phyloP scores from a whole-genome alignment of 1,140 invertebrate species.

The Bombus pascuorum region DNA sequence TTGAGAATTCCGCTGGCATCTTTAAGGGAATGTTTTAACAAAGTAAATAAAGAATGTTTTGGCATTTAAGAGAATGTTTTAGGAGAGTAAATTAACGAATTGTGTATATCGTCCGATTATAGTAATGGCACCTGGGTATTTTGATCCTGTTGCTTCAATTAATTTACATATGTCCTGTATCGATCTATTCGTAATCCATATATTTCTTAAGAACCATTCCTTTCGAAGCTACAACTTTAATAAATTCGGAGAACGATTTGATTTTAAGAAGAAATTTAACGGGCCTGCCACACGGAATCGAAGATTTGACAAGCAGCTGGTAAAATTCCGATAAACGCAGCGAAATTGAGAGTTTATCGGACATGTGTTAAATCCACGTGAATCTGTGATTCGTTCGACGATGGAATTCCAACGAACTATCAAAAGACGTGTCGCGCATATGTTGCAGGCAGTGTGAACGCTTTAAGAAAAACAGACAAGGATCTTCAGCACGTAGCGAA shows the following conservation, averaged over 20 bases:
- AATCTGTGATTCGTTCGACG: neutral
- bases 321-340: neutral
- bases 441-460: neutral
- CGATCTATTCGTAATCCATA: neutral
- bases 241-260: neutral
- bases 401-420: slow-evolving; percentile 2
- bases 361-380: neutral
- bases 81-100: neutral
- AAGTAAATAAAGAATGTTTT: neutral
- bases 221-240: neutral
- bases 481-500: neutral
- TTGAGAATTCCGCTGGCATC: neutral
- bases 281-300: neutral
- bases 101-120: neutral
- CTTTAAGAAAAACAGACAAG: neutral
- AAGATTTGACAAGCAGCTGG: neutral
- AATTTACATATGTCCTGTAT: neutral
- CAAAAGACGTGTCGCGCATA: slow-evolving; percentile 21
- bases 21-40: neutral
- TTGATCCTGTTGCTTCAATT: too few relatives aligned
- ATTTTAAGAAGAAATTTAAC: neutral
- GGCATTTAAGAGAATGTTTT: neutral
- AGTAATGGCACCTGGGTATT: too few relatives aligned
- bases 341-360: neutral
- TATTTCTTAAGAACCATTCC: neutral